Evolutionary conservation across 2,888 invertebrate genomes (phyloP), one percentile per base, ranked within the genome.

Genomic region (Euzophera pinguis): DNA sequence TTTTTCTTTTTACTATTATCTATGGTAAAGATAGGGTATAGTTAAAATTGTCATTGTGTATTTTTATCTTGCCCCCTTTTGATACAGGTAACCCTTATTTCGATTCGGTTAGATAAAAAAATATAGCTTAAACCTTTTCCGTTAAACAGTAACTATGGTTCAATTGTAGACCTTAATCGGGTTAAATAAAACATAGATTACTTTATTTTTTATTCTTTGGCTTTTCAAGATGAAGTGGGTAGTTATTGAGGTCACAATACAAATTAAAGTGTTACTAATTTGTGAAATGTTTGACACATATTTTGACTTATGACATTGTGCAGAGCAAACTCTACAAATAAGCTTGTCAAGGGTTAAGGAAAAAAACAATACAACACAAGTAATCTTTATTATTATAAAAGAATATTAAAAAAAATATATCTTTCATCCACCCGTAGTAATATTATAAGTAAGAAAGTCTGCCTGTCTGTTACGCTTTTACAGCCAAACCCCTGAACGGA

Each of bases 11-110:
- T 70, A 62, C 53, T 61, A 65, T 76, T 73, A 75, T 78, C 69
- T 75, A 69, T 69, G 72, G 71, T 70, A 68, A 67, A 74, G 64
- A 66, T 72, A 73, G 78, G 81, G 78, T 77, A 74, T 50, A 62
- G 65, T 71, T 67, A 76, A 75, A 79, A 76, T 70, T 76, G 78
- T 79, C 80, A 81, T 81, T 78, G 69, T 66, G 55, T 39, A 16
- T 73, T 74, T 82, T 81, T 83, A 77, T 79, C 79, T 81, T 81
- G 78, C 74, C 81, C 79, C 77, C 64, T 73, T 75, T 69, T 60
- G 63, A 56, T 38, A 27, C 38, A 12, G 32, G 9, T 58, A 72
- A 77, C 75, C 75, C 75, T 78, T 75, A 73, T 64, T 78, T 73
- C 65, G 68, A 67, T 64, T 78, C 69, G 78, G 77, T 75, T 77